Evolutionary conservation across 2,888 invertebrate genomes (phyloP).

Genomic region (Stomorhina lunata): DNA sequence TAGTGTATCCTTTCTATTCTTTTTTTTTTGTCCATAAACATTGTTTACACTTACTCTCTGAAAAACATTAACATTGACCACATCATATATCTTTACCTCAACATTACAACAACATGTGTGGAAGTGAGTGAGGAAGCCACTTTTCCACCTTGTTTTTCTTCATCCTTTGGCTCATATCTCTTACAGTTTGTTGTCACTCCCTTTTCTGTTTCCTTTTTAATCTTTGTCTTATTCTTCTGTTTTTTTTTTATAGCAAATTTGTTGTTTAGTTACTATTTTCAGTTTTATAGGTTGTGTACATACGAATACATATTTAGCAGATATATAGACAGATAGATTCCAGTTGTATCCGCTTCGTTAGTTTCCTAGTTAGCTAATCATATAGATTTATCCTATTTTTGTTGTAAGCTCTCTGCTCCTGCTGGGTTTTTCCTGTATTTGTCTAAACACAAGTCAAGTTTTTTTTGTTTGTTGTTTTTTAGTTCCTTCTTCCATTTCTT

Average conservation of each 20-base stretch:
- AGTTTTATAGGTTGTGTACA: conserved; percentile 30
- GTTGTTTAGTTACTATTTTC: not conserved
- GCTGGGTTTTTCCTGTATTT: not conserved
- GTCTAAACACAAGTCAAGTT: conserved; percentile 31
- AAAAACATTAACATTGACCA: conserved; percentile 59
- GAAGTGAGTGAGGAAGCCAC: too few species aligned
- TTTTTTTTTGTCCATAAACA: conserved; percentile 6
- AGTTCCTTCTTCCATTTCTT: not conserved
- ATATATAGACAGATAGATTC: too few species aligned
- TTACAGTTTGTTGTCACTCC: conserved; percentile 7
- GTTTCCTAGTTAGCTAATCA: conserved; percentile 50
- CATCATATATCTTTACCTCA: conserved; percentile 49
- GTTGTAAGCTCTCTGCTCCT: not conserved
- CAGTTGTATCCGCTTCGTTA: conserved; percentile 49
- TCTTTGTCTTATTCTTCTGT: not conserved
- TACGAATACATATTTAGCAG: too few species aligned
- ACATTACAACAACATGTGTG: conserved; percentile 28
- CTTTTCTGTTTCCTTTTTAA: conserved; percentile 21
- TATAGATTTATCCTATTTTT: conserved; percentile 41
- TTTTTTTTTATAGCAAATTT: not conserved
- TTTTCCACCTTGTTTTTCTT: not conserved
- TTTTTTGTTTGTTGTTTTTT: conserved; percentile 10
- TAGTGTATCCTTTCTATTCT: not conserved
- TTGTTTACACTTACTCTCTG: conserved; percentile 35
- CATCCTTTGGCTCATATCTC: not conserved